Evolutionary conservation across 2,113 vertebrate species (phyloP).

Genomic region (Narcine bancroftii): DNA sequence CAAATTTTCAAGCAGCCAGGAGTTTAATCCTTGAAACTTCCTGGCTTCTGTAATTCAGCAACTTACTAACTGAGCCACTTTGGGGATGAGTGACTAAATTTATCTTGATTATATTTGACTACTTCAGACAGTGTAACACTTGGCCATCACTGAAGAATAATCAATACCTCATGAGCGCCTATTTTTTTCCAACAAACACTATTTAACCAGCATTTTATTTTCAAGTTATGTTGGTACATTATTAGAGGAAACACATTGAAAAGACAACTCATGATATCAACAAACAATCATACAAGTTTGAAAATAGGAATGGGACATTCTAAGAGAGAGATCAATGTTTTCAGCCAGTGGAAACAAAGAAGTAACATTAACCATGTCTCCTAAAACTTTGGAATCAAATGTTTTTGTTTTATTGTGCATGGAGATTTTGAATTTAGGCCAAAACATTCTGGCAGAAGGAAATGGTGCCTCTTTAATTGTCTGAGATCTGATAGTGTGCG

Average conservation of each 20-base stretch:
- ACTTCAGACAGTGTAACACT: not conserved
- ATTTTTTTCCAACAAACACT: not conserved
- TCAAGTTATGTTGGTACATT: not conserved
- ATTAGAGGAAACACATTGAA: not conserved
- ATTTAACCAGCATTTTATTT: not conserved
- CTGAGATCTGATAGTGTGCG: constrained; percentile 33
- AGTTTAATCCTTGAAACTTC: not conserved
- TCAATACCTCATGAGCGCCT: not conserved
- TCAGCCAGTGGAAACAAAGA: not conserved
- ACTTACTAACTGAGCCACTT: not conserved
- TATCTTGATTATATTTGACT: not conserved
- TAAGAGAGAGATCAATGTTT: not conserved
- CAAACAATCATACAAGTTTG: not conserved
- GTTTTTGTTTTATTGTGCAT: constrained; percentile 25
- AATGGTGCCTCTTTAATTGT: constrained; percentile 31
- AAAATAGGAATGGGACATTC: not conserved
- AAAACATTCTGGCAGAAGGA: not conserved
- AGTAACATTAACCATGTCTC: not conserved
- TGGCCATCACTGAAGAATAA: not conserved
- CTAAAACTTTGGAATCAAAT: not conserved
- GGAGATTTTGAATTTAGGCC: constrained; percentile 17
- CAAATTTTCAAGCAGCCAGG: not conserved
- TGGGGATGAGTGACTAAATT: not conserved
- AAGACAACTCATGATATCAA: not conserved
- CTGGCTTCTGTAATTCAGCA: not conserved